phyloP scores from a whole-genome alignment of 2,888 invertebrate species.

The Macropis europaea region DNA sequence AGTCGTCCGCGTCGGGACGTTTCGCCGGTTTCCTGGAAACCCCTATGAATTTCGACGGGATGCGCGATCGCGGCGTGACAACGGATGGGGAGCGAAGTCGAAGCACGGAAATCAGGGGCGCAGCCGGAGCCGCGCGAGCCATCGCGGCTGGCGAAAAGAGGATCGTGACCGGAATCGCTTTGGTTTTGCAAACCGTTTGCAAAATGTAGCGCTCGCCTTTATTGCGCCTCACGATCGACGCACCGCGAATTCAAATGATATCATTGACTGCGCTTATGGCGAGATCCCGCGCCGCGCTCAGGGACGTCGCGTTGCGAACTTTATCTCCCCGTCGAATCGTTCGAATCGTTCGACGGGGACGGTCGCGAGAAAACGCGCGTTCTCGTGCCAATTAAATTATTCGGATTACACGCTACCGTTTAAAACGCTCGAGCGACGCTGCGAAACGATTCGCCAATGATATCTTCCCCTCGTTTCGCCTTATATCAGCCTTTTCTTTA shows the following conservation, averaged over 20 bases:
- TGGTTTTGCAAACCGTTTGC: conserved; percentile 1
- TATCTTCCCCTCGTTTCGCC: background rate
- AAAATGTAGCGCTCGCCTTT: background rate
- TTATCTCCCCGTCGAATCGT: conserved; percentile 18
- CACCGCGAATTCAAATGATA: conserved; percentile 18
- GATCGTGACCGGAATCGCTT: background rate
- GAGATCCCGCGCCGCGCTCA: conserved; percentile 12
- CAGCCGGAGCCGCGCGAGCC: conserved; percentile 9
- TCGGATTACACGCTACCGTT: background rate
- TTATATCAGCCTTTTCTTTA: conserved; percentile 1
- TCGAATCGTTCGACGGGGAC: background rate
- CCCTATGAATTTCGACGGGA: no score
- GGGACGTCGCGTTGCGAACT: background rate
- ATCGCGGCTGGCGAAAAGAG: background rate
- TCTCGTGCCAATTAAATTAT: conserved; percentile 21
- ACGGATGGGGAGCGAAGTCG: background rate
- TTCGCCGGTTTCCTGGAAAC: no score
- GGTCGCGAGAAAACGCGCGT: background rate
- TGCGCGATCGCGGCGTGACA: no score
- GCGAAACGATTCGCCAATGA: background rate
- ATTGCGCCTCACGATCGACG: background rate
- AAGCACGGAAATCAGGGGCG: conserved; percentile 43
- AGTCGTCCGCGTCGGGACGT: no score
- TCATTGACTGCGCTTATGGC: conserved; percentile 1
- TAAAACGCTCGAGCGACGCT: background rate